A percentile compares a stretch with the other conserved stretches of the same genome.
These are phyloP conservation scores for Agrotis clavis DNA, from an alignment of 2,888 invertebrate genomes.

Conservation along the genomic window DNA sequence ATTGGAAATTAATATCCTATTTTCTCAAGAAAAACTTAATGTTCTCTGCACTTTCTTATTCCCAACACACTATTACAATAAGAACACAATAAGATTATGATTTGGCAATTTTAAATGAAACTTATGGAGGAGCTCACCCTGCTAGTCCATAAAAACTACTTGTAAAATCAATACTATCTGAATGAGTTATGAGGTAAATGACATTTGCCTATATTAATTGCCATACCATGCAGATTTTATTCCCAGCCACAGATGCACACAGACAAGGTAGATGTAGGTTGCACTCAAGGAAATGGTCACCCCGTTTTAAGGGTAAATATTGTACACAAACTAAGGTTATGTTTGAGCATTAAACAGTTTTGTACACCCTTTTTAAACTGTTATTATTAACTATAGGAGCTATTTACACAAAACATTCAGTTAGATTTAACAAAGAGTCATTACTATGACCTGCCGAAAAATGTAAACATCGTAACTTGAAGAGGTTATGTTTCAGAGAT, in stretches of 20 bases:
- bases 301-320: constrained; percentile 26
- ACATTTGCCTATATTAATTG: constrained; percentile 42
- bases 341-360: constrained; percentile 5
- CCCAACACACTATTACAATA: neutral
- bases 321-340: constrained; percentile 10
- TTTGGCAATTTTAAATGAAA: neutral
- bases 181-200: constrained; percentile 18
- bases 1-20: neutral
- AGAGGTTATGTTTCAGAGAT: constrained; percentile 3
- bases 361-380: neutral
- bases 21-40: neutral
- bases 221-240: constrained; percentile 40
- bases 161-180: constrained; percentile 44
- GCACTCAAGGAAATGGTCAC: constrained; percentile 20
- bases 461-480: neutral
- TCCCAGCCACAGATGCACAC: constrained; percentile 32
- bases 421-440: neutral
- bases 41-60: neutral
- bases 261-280: constrained; percentile 23
- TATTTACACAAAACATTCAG: no score
- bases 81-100: neutral
- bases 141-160: constrained; percentile 1
- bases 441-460: neutral
- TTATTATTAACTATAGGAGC: neutral
- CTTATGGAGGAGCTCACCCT: constrained; percentile 4